Percentiles rank a stretch among this genome's conserved stretches.
phyloP scores from a whole-genome alignment of 37 sponge, comb jelly and placozoan species.

The Haliclona indistincta region DNA sequence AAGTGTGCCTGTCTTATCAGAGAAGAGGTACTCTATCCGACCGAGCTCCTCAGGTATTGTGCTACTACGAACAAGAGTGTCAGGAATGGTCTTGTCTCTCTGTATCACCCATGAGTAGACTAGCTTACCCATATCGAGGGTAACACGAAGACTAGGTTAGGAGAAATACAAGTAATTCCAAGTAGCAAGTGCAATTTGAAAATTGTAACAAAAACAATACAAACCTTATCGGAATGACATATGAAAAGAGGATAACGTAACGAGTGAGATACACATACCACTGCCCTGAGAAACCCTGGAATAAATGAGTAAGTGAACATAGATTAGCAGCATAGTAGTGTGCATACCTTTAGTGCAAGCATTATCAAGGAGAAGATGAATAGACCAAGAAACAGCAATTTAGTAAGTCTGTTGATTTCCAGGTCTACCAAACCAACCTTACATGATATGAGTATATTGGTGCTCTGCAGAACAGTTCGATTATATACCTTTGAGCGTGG shows the following conservation, averaged over 20 bases:
- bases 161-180: neutral
- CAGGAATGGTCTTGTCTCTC: slow-evolving; percentile 85
- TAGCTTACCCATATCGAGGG: slow-evolving; percentile 92
- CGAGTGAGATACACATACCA: slow-evolving; percentile 88
- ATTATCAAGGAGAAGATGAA: slow-evolving; percentile 61
- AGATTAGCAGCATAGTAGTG: neutral
- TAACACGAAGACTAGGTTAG: slow-evolving; percentile 79
- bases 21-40: slow-evolving; percentile 80
- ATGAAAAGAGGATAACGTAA: slow-evolving; percentile 90
- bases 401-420: slow-evolving; percentile 94
- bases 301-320: too few relatives aligned
- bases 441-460: neutral
- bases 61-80: slow-evolving; percentile 85
- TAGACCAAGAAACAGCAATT: slow-evolving; percentile 81
- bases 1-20: slow-evolving; percentile 95
- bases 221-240: slow-evolving; percentile 96
- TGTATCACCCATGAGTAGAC: slow-evolving; percentile 87
- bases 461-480: neutral
- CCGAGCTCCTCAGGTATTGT: slow-evolving; percentile 98
- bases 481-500: slow-evolving; percentile 72
- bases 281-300: slow-evolving; percentile 60
- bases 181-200: neutral
- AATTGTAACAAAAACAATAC: neutral
- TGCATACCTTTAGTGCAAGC: slow-evolving; percentile 69
- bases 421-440: slow-evolving; percentile 84